Evolutionary conservation across 1,140 invertebrate genomes (phyloP), one percentile per base, ranked within the genome.

Genomic region (Conopomorpha cramerella): DNA sequence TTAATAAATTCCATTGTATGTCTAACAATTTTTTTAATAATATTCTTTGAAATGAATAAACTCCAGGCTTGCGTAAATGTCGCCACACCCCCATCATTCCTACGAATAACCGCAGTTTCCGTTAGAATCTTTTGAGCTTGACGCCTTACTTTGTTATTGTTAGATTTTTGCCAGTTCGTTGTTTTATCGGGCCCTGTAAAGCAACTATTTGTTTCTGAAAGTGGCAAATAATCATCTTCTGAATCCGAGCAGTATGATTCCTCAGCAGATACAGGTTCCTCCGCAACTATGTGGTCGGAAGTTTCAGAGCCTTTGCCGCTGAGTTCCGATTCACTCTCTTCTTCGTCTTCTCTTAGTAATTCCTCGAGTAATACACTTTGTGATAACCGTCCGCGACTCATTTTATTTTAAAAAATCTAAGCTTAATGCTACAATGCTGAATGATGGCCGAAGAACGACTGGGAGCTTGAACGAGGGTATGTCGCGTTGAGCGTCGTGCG

Each of bases 301-400:
- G 39, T 43, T 46, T 51, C 42, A 34, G 39, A 43, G 25, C 43
- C 46, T 48, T 48, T 34, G 41, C 43, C 45, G 30, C 41, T 49
- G n/a, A 49, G 43, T 35, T 49, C 42, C 26, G 44, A 51, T 49
- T 51, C 48, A 51, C 43, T 51, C 10, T 51, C 43, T 49, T 49
- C 42, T 42, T 49, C 49, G 33, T 46, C 42, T 51, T 51, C 43
- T 39, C 12, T 39, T 41, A 14, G 43, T 53, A 46, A 43, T 43
- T 49, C 16, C 33, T 42, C 43, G 29, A 43, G 11, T 50, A 47
- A 43, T 42, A 34, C 43, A 46, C 33, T 51, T 41, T 43, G 15
- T 41, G 35, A 27, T 45, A 51, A 46, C 40, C 11, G 49, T 45
- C 27, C 0, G 49, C 32, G 50, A 48, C 31, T 46, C 45, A 51